Evolutionary conservation across 1,140 invertebrate species (phyloP), one percentile per base, ranked within the genome.

Genomic region (Euwallacea similis): DNA sequence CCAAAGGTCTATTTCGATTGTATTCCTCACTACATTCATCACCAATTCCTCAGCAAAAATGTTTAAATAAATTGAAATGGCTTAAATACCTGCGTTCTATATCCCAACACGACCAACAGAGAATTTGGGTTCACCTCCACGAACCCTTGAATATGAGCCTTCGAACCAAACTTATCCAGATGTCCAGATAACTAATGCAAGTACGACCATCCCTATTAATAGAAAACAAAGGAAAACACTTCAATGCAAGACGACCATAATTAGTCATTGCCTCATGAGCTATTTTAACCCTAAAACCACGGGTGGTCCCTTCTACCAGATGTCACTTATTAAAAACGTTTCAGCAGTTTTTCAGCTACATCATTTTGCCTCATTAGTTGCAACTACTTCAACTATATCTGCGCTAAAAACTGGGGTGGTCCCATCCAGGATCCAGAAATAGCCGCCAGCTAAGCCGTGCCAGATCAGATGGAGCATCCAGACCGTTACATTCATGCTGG

Each of bases 341-440:
- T 65, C 63, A 65, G 41, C 63, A 65, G 44, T 65, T 65, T 65
- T 65, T 65, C 63, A 65, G 47, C n/a, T 65, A 65, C 63, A 65
- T 33, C 21, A 33, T 61, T 61, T 7, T 61, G 33, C 33, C 21
- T 43, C 33, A 43, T 61, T 61, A 61, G 42, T 61, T 10, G 42
- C 11, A 10, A 15, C 41, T 41, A 60, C 9, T 10, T 60, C 9
- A 33, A 41, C 41, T 41, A 41, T 41, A 41, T 10, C 7, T 8
- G 7, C 42, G 42, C 13, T 58, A 43, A 61, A 43, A 61, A n/a
- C 59, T 43, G 42, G 59, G 59, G 59, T 61, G 59, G 59, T 61
- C 59, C 42, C 42, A 61, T 61, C 53, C 43, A 11, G 21, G 21
- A 58, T 61, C 65, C 50, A 9, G 33, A 66, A 66, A 66, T 66